Conservation (phyloP, 2,113 vertebrate species). For the Grantiella picta region DNA sequence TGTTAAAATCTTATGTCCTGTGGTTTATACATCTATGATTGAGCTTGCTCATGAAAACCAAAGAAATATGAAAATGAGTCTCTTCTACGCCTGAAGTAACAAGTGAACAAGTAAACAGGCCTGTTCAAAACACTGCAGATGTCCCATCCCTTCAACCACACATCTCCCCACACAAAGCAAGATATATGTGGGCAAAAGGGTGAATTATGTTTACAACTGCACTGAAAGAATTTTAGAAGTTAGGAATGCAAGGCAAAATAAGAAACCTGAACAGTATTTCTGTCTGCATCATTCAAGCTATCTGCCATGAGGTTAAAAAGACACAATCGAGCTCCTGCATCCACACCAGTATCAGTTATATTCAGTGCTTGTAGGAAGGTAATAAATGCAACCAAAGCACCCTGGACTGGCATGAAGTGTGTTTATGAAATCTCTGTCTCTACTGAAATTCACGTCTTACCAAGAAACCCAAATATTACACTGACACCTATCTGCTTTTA, state of each 20-base stretch:
- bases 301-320: background rate
- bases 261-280: background rate
- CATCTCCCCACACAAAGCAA: background rate
- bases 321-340: background rate
- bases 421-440: background rate
- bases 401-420: background rate
- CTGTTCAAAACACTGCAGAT: background rate
- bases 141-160: background rate
- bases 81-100: background rate
- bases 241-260: background rate
- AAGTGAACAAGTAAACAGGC: background rate
- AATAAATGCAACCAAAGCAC: background rate
- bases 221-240: background rate
- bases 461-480: background rate
- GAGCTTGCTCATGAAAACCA: background rate
- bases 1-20: no score
- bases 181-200: fast-evolving
- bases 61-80: background rate
- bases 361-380: background rate
- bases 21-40: no score
- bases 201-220: fast-evolving
- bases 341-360: background rate
- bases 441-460: background rate
- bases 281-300: background rate
- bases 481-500: background rate